Conservation (phyloP, 2,888 invertebrate species). For the Tetramorium bicarinatum region DNA sequence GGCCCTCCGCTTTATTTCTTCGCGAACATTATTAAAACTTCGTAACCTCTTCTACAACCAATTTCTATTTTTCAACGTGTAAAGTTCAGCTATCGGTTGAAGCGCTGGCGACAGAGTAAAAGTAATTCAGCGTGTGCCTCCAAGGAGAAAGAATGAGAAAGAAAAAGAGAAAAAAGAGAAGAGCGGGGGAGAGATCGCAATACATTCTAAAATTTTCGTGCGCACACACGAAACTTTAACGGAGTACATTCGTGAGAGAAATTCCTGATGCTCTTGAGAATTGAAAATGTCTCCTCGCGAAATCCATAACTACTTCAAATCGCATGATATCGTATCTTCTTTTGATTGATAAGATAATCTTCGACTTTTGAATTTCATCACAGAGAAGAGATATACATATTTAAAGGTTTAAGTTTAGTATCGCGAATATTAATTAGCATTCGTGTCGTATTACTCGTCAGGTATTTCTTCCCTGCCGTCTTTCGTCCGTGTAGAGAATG, state of each 20-base stretch:
- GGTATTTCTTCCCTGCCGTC: neutral
- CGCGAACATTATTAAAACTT: constrained; percentile 54
- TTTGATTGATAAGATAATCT: constrained; percentile 3
- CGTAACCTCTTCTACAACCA: constrained; percentile 46
- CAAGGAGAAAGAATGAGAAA: constrained; percentile 35
- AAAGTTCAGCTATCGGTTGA: constrained; percentile 54
- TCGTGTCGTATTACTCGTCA: neutral
- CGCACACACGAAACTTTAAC: constrained; percentile 32
- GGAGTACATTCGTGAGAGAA: constrained; percentile 31
- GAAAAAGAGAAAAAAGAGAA: constrained; percentile 12
- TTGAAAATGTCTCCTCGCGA: constrained; percentile 11
- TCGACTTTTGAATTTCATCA: no score
- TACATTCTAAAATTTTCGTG: constrained; percentile 43
- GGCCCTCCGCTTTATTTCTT: constrained; percentile 42
- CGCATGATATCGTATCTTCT: neutral
- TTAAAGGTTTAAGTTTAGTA: neutral
- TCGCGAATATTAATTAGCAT: neutral
- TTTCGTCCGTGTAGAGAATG: neutral
- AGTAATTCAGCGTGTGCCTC: constrained; percentile 39
- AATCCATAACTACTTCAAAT: constrained; percentile 12
- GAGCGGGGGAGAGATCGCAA: constrained; percentile 1
- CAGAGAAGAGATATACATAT: neutral
- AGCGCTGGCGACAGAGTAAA: constrained; percentile 47
- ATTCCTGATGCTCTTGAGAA: constrained; percentile 18
- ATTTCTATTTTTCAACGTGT: constrained; percentile 58